Evolutionary conservation across 1,140 invertebrate genomes (phyloP).

Genomic region (Portunus trituberculatus): DNA sequence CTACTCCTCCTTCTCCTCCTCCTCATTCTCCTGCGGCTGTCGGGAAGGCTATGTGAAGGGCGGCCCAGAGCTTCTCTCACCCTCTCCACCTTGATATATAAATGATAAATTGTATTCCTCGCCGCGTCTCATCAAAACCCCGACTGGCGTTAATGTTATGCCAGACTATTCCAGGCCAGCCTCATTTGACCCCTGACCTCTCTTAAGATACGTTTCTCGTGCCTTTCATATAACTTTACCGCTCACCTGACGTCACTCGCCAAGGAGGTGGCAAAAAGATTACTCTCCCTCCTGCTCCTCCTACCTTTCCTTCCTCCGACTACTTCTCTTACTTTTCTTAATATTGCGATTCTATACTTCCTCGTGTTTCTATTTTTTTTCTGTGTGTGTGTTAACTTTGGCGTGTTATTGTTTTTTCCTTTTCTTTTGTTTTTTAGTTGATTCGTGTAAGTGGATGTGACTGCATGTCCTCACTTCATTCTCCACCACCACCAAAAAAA

Average conservation of each 20-base stretch:
- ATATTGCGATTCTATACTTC: neutral
- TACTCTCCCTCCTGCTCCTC: conserved; percentile 37
- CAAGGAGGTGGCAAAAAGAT: conserved; percentile 29
- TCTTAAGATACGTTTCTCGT: conserved; percentile 68
- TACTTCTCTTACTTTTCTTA: neutral
- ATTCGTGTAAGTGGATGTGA: no score
- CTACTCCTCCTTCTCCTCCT: neutral
- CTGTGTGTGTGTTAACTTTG: neutral
- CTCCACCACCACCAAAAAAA: no score
- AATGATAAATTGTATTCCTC: conserved; percentile 62
- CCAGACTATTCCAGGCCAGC: conserved; percentile 67
- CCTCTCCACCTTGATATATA: conserved; percentile 59
- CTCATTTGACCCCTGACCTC: conserved; percentile 68
- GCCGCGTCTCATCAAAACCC: conserved; percentile 55
- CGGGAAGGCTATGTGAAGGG: neutral
- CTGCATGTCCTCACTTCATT: no score
- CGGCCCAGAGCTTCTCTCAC: neutral
- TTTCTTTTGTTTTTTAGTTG: neutral
- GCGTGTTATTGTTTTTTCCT: neutral
- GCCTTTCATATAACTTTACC: conserved; percentile 68
- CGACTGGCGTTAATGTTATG: conserved; percentile 65
- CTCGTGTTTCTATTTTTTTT: neutral
- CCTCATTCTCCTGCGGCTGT: neutral
- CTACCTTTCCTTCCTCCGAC: neutral
- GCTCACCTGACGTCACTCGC: conserved; percentile 57